Percentiles rank a stretch among this genome's conserved stretches.
These are phyloP conservation scores for Philereme vetulata DNA, from an alignment of 2,888 invertebrate genomes.

Conservation along the genomic window DNA sequence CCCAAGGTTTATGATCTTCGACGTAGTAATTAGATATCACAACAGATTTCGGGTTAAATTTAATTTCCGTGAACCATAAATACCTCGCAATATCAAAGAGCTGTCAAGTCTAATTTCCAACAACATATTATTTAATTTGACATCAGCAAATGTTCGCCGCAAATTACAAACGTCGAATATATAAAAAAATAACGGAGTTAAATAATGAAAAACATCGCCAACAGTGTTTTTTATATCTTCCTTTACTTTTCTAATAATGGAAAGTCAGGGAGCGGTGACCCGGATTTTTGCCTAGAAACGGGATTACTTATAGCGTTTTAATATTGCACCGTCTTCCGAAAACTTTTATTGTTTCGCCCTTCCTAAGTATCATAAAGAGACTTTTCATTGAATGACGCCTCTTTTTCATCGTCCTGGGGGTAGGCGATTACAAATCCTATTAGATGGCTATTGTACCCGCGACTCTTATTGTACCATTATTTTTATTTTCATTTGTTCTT, in stretches of 20 bases:
- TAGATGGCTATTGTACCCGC: conserved; percentile 58
- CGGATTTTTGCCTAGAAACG: conserved; percentile 57
- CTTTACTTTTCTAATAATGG: conserved; percentile 67
- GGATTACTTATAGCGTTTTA: conserved; percentile 73
- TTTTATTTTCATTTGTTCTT: conserved; percentile 67
- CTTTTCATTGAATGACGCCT: conserved; percentile 72
- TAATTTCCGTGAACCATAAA: conserved; percentile 45
- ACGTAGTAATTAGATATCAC: conserved; percentile 28
- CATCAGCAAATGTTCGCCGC: conserved; percentile 33
- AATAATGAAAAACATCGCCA: conserved; percentile 69
- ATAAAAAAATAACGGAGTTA: conserved; percentile 60
- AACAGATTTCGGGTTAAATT: conserved; percentile 39
- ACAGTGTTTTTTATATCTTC: conserved; percentile 58
- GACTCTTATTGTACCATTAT: conserved; percentile 55
- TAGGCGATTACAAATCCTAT: conserved; percentile 71
- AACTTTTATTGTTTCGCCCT: conserved; percentile 76
- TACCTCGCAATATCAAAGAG: conserved; percentile 46
- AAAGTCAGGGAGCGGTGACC: conserved; percentile 58
- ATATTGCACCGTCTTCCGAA: conserved; percentile 66
- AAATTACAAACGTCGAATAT: conserved; percentile 47
- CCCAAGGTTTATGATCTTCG: conserved; percentile 5
- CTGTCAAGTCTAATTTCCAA: conserved; percentile 56
- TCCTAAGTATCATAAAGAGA: conserved; percentile 68
- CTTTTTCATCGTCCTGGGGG: conserved; percentile 54
- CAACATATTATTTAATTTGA: conserved; percentile 64